Evolutionary conservation across 2,113 vertebrate species (phyloP), one percentile per base, ranked within the genome.

Genomic region (Rallus limicola): DNA sequence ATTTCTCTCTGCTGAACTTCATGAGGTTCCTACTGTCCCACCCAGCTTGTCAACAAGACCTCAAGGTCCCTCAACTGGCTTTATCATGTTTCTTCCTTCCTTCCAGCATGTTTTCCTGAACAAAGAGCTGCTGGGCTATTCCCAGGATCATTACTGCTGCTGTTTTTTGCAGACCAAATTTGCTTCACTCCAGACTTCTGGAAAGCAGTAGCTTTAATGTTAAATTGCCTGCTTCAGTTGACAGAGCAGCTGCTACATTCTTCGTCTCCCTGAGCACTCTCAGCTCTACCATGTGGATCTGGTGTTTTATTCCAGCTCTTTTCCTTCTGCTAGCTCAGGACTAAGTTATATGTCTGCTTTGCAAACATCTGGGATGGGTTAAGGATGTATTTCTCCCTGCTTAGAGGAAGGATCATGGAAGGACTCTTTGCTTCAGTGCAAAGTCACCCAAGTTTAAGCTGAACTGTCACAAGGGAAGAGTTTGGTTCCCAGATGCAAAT

Each of bases 241-340:
- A 87, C 82, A 58, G 82, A 95, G 92, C 93, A 96, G 95, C 93
- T 96, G 95, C 93, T 94, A 82, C 92, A 94, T 94, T 94, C 88
- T 82, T 92, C 9, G 65, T 80, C 92, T 96, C 92, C 86, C 92
- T 29, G 46, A 82, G 93, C 88, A 65, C 88, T 91, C 83, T 80
- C 82, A 83, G 88, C 72, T 93, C 88, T 87, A 94, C 85, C 88
- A 78, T 21, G 82, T 64, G 86, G 86, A 92, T 90, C 76, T 84
- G 82, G 48, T 5, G 26, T 60, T 92, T 86, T 88, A 85, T 94
- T 96, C 90, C 93, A 94, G 83, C 14, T 1, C 56, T 91, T 92
- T 83, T 82, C 71, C 77, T 83, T 78, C 88, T 76, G 33, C 65
- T 83, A 76, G 62, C 77, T 95, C 86, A 40, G 65, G 58, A 81